Evolutionary conservation across 37 sponge, comb jelly and placozoan genomes (phyloP).

Genomic region (Ephydatia muelleri): DNA sequence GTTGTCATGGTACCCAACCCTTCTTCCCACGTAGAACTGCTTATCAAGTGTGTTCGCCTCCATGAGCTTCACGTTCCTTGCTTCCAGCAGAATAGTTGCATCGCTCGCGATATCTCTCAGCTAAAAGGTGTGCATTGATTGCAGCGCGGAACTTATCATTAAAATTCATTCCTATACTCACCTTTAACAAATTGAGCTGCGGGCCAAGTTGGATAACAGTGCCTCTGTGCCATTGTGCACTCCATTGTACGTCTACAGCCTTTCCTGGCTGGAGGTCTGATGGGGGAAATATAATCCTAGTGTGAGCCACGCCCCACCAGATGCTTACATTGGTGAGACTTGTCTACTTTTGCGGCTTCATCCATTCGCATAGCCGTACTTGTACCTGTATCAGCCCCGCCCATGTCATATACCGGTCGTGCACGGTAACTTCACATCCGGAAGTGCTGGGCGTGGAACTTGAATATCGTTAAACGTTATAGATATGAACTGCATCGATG

Average conservation of each 20-base stretch:
- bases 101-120: constrained; percentile 9
- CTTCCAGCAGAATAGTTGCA: constrained; percentile 27
- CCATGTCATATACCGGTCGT: no score
- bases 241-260: constrained; percentile 40
- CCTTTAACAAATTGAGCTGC: constrained; percentile 30
- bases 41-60: constrained; percentile 12
- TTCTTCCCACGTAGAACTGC: background rate
- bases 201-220: constrained; percentile 48
- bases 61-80: constrained; percentile 26
- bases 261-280: constrained; percentile 13
- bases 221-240: constrained; percentile 53
- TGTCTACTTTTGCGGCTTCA: background rate
- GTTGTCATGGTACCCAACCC: constrained; percentile 37
- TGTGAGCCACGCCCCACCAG: background rate
- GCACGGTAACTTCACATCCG: no score
- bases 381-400: background rate
- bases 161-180: background rate
- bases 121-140: background rate
- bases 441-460: no score
- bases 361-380: background rate
- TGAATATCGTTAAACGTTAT: no score
- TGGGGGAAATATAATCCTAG: background rate
- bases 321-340: background rate
- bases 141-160: background rate
- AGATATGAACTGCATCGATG: no score